phyloP scores from a whole-genome alignment of 2,888 invertebrate genomes.

The Saturnia japonica region DNA sequence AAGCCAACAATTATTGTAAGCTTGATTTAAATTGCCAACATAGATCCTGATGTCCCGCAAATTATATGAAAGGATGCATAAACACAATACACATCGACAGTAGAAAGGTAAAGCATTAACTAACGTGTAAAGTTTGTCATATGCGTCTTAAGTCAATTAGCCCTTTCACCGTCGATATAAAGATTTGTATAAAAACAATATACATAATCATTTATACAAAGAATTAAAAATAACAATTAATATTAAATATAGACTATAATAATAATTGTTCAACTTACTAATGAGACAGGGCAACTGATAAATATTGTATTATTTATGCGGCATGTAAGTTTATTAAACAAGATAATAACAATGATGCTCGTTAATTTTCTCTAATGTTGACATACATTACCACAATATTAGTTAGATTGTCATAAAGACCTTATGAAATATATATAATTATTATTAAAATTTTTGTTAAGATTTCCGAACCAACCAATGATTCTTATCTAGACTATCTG shows the following conservation, averaged over 20 bases:
- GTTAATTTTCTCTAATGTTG: no score
- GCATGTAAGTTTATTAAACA: no score
- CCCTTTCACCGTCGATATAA: no score
- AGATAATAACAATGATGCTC: no score
- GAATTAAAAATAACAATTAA: no score
- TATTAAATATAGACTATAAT: neutral
- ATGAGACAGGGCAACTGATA: neutral
- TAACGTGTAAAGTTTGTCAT: neutral
- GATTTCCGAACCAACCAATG: neutral
- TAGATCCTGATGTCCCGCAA: neutral
- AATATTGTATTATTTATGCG: no score
- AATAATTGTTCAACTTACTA: neutral
- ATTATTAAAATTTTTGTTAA: neutral
- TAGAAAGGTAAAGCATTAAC: neutral
- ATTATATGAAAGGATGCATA: neutral
- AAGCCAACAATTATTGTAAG: neutral
- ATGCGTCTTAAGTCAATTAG: no score
- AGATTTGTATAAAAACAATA: no score
- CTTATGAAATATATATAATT: neutral
- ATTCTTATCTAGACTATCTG: no score
- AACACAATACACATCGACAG: neutral
- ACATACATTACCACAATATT: no score
- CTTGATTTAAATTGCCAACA: neutral
- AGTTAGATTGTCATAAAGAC: no score
- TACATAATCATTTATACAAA: no score